Percentiles rank a stretch among this genome's conserved stretches.
Evolutionary conservation across 2,797 vertebrate genomes (phyloP).

Genomic region (Acridotheres tristis): DNA sequence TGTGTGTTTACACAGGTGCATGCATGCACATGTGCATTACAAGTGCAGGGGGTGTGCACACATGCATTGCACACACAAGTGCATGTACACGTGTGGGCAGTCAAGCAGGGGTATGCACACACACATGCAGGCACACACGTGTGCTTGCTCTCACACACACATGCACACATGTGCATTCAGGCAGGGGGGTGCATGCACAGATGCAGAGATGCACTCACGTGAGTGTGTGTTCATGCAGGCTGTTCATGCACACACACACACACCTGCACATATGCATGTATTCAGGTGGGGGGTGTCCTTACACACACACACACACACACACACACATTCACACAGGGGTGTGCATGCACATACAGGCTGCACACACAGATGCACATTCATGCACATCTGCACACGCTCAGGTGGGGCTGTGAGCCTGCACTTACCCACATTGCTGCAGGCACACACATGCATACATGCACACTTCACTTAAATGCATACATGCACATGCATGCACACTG

Average conservation of each 20-base stretch:
- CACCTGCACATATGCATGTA: rapidly evolving
- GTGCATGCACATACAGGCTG: neutral
- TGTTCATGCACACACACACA: neutral
- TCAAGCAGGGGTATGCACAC: neutral
- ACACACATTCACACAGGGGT: too few species aligned
- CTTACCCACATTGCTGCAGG: too few species aligned
- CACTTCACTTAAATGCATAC: too few species aligned
- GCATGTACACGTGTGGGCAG: neutral
- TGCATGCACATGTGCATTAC: too few species aligned
- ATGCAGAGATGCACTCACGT: rapidly evolving
- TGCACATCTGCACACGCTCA: rapidly evolving
- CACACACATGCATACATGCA: neutral
- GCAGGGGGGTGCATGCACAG: too few species aligned
- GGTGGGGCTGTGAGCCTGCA: rapidly evolving
- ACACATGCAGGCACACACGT: rapidly evolving
- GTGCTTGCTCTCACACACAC: neutral
- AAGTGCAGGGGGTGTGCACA: too few species aligned
- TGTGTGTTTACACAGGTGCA: neutral
- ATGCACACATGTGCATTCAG: rapidly evolving
- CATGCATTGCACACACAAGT: rapidly evolving
- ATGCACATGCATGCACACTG: neutral
- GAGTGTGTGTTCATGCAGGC: neutral
- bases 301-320: too few species aligned
- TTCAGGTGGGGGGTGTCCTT: too few species aligned
- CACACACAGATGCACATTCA: neutral